Base-by-base conservation (phyloP, 2,888 invertebrate species). In the Myathropa florea region DNA sequence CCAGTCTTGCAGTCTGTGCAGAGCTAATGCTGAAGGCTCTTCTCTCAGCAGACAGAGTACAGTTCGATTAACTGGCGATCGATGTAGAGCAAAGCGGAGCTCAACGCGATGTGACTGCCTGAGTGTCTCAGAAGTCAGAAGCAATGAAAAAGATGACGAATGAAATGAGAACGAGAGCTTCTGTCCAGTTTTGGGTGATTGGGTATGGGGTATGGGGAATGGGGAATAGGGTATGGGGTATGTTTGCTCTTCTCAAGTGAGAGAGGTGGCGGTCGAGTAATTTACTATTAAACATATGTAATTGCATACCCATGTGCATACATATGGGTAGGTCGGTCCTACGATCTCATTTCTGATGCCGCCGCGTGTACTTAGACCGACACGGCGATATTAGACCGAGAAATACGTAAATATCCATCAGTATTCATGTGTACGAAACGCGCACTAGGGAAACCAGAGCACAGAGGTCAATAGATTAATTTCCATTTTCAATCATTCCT, bases 391-490 rank as follows among this genome's bases (percentile, higher is more conserved):
- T 75, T 84, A 75, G 70, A 80, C 63, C 39, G 28, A 10, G 39
- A 76, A 71, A 67, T 71, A 55, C 71, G 76, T 81, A 67, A 53
- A 67, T 55, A 70, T n/a, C 53, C 60, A 59, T 70, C 75, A 75
- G 60, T 71, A 73, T 33, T 12, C 33, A 30, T 9, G 30, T 30
- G 30, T 68, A 67, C 65, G 71, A 36, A 59, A 68, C 55, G 75
- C 67, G 70, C 76, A 64, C 63, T 21, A 55, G 60, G 67, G 53
- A 76, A 77, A 72, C 64, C 64, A 55, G 46, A 46, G 46, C 67
- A 60, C 61, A 65, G 76, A 68, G 84, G 84, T 85, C 82, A 85
- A 85, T 82, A 85, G 84, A 76, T 81, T 82, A 85, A 85, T 81
- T 85, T 82, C 77, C 81, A 85, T 81, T 82, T 82, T 85, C 84